A percentile compares a stretch with the other conserved stretches of the same genome.
These are phyloP conservation scores for Burhinus oedicnemus DNA, from an alignment of 2,113 vertebrate species.

Conservation along the genomic window DNA sequence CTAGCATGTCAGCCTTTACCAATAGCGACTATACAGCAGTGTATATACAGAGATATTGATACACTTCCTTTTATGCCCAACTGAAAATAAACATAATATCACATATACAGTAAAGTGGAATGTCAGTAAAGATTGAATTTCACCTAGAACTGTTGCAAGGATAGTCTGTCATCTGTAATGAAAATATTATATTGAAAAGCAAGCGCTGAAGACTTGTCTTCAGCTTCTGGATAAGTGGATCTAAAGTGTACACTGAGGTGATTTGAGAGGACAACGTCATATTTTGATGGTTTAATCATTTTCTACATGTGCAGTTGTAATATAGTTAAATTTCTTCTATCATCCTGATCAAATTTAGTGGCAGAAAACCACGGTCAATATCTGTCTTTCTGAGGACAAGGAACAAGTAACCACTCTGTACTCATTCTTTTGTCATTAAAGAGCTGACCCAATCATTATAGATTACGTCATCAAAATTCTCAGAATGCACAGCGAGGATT, in stretches of 20 bases:
- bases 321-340: background rate
- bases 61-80: background rate
- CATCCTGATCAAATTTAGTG: background rate
- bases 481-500: background rate
- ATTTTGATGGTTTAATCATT: background rate
- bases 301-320: background rate
- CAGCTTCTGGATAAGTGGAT: background rate
- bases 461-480: background rate
- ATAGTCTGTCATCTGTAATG: background rate
- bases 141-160: background rate
- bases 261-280: background rate
- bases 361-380: background rate
- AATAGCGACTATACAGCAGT: background rate
- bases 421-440: background rate
- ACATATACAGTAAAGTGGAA: background rate
- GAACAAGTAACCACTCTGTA: background rate
- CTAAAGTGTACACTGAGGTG: background rate
- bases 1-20: background rate
- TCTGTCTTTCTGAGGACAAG: background rate
- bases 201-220: background rate
- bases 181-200: background rate
- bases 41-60: background rate
- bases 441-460: background rate
- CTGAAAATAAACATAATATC: background rate
- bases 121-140: background rate